These are phyloP conservation scores for Rhinoderma darwinii DNA, from an alignment of 2,113 vertebrate genomes.

Conservation along the genomic window DNA sequence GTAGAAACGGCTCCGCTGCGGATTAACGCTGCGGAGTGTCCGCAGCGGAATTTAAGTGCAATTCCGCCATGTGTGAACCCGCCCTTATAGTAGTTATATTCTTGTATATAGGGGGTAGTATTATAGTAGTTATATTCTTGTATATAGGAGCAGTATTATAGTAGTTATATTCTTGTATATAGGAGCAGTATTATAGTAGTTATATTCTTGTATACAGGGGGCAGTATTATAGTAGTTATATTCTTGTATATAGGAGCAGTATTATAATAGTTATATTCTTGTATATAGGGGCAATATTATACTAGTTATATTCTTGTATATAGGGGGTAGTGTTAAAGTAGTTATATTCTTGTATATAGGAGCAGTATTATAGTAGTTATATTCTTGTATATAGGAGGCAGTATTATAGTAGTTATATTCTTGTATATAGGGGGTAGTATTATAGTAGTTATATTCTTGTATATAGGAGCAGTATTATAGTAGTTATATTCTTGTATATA, in stretches of 20 bases:
- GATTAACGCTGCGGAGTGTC: no score
- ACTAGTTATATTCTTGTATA: neutral
- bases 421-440: neutral
- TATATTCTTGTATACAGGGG: neutral
- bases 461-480: neutral
- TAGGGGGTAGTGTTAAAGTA: neutral
- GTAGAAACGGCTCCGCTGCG: no score
- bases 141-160: no score
- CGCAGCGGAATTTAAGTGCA: no score
- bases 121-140: no score
- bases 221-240: slow-evolving; percentile 21
- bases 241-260: neutral
- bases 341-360: slow-evolving; percentile 5
- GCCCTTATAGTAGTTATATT: no score
- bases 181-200: neutral
- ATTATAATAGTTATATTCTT: neutral
- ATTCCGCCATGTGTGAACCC: no score
- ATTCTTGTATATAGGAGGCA: slow-evolving; percentile 8
- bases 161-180: no score
- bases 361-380: slow-evolving; percentile 9
- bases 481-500: neutral
- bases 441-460: slow-evolving; percentile 5
- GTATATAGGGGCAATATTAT: neutral
- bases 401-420: slow-evolving; percentile 14
- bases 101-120: no score